Evolutionary conservation across 2,888 invertebrate genomes (phyloP), one percentile per base, ranked within the genome.

Genomic region (Euzetes globulus): DNA sequence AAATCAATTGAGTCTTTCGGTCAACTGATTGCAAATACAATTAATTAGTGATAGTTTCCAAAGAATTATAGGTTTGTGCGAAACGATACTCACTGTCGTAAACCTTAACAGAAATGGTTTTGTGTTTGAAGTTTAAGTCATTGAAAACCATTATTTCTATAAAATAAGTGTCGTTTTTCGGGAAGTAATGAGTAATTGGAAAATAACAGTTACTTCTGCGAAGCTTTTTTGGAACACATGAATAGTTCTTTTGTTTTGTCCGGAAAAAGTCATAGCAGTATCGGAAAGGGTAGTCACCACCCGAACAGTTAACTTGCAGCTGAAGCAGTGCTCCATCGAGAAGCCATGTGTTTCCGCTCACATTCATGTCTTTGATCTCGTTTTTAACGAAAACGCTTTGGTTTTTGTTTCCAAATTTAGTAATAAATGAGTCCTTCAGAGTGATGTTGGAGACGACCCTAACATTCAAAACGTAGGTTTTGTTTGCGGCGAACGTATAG

Each of bases 1-100:
- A 91, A 0, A 93, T 93, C 72, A 94, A 83, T 82, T 92, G 93
- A 0, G 91, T 88, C 81, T 91, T 89, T 76, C 88, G 88, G 50
- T 88, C 87, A 37, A 88, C 92, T 91, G 84, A 60, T 87, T 79
- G 65, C 68, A 25, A 75, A 71, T 72, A 75, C 63, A 74, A 72
- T 68, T 33, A 55, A 27, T 72, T 29, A 50, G 17, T 47, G n/a
- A 72, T 4, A 7, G 4, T 13, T 22, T 47, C 5, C n/a, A 65
- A 37, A 37, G 63, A 9, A 45, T 45, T 15, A 45, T n/a, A n/a
- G n/a, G 7, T 33, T 33, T 33, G 33, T 7, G 33, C 7, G 5
- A 33, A 33, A 6, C 5, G 33, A 17, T 27, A 80, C 82, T 82
- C 83, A 92, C 92, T 90, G 88, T 92, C 88, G 82, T 92, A 93